Evolutionary conservation across 2,888 invertebrate species (phyloP), one percentile per base, ranked within the genome.

Genomic region (Flexamia atlantica): DNA sequence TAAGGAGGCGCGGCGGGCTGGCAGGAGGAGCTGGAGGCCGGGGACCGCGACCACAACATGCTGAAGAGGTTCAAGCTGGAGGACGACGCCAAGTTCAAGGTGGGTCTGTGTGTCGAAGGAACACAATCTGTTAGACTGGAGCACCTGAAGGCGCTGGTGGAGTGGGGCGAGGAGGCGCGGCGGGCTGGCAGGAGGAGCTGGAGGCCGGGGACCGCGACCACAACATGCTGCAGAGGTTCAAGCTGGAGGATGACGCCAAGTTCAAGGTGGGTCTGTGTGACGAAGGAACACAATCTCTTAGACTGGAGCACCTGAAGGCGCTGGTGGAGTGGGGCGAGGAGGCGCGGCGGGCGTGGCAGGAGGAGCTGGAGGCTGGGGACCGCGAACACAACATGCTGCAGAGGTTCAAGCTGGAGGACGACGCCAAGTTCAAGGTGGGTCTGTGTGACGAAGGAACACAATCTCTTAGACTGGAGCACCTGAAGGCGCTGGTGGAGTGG

Each of bases 121-220:
- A n/a, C n/a, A n/a, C n/a, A n/a, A n/a, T n/a, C n/a, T n/a, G n/a
- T n/a, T n/a, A n/a, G n/a, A n/a, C 92, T 96, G 42, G 94, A 95
- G 85, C 89, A 90, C 12, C 89, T 94, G 14, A 95, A 95, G 87
- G 91, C 91, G 32, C 93, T 93, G 86, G 93, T 96, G 0, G 93
- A 94, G 84, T 94, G 95, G 89, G 95, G 95, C 86, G 91, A 93
- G 32, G 93, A 93, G 23, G 94, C 94, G 0, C 89, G 96, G 81
- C 91, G 92, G 70, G 94, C 94, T 96, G 95, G 95, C 93, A 94
- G 32, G 94, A 95, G 64, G 93, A 94, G 0, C 91, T 96, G 84
- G 93, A 86, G 20, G 74, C 40, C 17, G 93, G 93, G 50, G 93
- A 95, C 60, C 93, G 94, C 76, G 94, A 95, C 84, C 95, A 94